Percentiles rank a stretch among this genome's conserved stretches.
These are phyloP conservation scores for Glaucomys volans DNA, from an alignment of 2,113 vertebrate species.

Conservation along the genomic window DNA sequence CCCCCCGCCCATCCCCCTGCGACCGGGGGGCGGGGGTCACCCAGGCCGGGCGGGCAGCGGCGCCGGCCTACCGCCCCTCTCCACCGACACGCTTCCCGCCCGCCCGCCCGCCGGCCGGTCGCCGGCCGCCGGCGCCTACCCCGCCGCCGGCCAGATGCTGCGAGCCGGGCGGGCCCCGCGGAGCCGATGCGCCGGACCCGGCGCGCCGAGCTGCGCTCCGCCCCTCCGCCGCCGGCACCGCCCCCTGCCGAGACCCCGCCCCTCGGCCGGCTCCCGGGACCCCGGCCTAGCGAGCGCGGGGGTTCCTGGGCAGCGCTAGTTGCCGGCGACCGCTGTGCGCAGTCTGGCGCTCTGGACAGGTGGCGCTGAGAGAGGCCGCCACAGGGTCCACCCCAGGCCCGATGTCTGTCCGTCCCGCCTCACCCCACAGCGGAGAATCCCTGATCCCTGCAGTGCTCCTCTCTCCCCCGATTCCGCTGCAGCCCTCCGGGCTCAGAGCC, in stretches of 20 bases:
- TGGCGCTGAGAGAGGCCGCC: not conserved
- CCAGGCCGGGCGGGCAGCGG: not conserved
- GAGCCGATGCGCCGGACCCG: not conserved
- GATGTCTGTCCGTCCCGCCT: not conserved
- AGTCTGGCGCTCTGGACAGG: not conserved
- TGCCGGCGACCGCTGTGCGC: conserved; percentile 26
- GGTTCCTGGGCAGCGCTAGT: conserved; percentile 26
- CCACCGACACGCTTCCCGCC: not conserved
- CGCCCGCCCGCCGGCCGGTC: not conserved
- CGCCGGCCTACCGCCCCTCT: not conserved
- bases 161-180: conserved; percentile 48
- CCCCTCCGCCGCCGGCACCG: not conserved
- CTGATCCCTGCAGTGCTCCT: not conserved
- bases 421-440: not conserved
- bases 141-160: conserved; percentile 56
- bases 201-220: conserved; percentile 2
- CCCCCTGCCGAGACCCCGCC: not conserved
- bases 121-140: conserved; percentile 50
- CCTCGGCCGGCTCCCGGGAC: not conserved
- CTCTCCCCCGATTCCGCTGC: not conserved
- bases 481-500: not conserved
- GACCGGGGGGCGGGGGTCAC: not conserved
- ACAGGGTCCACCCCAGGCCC: not conserved
- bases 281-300: not conserved
- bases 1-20: not conserved